A percentile compares a stretch with the other conserved stretches of the same genome.
phyloP scores from a whole-genome alignment of 2,113 vertebrate genomes.

The Otis tarda region DNA sequence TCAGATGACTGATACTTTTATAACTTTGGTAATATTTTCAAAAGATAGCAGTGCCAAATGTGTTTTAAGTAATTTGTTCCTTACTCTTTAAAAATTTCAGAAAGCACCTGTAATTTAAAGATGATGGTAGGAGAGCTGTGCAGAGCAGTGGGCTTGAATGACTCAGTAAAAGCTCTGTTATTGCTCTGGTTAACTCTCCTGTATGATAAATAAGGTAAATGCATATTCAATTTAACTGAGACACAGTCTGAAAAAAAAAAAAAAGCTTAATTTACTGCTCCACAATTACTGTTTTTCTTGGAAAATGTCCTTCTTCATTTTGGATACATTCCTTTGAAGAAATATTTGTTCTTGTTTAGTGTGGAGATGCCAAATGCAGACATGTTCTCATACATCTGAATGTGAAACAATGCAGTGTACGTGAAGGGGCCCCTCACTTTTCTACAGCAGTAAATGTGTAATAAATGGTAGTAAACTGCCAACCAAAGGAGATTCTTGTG shows the following conservation, averaged over 20 bases:
- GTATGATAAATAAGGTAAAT: background rate
- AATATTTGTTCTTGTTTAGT: background rate
- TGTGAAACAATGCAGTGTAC: background rate
- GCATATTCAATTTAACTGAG: background rate
- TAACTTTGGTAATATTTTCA: background rate
- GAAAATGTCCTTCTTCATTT: background rate
- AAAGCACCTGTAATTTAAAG: background rate
- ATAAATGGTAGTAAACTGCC: background rate
- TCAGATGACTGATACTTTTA: background rate
- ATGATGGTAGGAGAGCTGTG: background rate
- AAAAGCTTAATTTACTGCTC: background rate
- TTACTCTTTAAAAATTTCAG: background rate
- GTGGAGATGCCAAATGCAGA: background rate
- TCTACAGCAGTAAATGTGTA: background rate
- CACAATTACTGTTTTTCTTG: background rate
- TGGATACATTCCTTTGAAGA: background rate
- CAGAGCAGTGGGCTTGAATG: background rate
- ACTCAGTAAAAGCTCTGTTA: background rate
- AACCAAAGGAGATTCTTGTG: fast-evolving
- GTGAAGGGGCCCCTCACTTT: background rate
- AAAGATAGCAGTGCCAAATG: background rate
- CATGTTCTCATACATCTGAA: background rate
- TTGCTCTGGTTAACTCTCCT: background rate
- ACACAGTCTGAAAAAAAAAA: background rate
- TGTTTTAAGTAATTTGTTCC: background rate